Conservation (phyloP, 2,888 invertebrate genomes). For the Drosophila rubida region DNA sequence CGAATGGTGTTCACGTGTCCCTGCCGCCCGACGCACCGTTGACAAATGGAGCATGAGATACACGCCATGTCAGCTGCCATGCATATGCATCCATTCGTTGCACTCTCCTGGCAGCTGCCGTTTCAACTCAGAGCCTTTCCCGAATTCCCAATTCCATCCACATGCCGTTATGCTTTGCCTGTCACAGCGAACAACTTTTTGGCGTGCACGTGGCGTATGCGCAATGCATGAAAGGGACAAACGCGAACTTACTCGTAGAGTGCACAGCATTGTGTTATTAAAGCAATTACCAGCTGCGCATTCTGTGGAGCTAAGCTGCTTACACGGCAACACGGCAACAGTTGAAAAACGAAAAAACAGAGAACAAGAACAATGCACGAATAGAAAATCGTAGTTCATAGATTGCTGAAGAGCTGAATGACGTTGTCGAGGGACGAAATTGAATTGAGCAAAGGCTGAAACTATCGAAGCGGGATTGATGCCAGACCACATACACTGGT, state of each 20-base stretch:
- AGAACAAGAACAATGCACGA: neutral
- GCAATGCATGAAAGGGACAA: constrained; percentile 28
- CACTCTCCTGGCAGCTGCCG: neutral
- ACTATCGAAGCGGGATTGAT: neutral
- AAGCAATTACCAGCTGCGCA: constrained; percentile 5
- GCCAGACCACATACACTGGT: constrained; percentile 8
- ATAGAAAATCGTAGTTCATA: too few species aligned
- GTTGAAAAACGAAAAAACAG: neutral
- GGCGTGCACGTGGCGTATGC: constrained; percentile 51
- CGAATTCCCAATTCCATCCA: constrained; percentile 43
- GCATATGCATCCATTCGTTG: constrained; percentile 24
- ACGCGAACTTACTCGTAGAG: neutral
- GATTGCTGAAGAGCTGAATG: too few species aligned
- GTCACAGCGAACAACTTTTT: constrained; percentile 46
- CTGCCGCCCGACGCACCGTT: constrained; percentile 30
- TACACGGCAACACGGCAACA: constrained; percentile 21
- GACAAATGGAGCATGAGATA: constrained; percentile 74
- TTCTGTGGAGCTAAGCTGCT: constrained; percentile 26
- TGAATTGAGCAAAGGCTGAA: constrained; percentile 1
- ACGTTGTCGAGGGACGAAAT: neutral
- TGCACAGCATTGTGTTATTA: neutral
- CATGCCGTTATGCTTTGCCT: constrained; percentile 33
- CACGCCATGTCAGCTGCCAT: constrained; percentile 53
- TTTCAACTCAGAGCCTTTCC: neutral
- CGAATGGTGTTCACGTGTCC: constrained; percentile 52